Base-by-base conservation (phyloP, 92 coral and sea anemone genomes). In the Paragorgia papillata region DNA sequence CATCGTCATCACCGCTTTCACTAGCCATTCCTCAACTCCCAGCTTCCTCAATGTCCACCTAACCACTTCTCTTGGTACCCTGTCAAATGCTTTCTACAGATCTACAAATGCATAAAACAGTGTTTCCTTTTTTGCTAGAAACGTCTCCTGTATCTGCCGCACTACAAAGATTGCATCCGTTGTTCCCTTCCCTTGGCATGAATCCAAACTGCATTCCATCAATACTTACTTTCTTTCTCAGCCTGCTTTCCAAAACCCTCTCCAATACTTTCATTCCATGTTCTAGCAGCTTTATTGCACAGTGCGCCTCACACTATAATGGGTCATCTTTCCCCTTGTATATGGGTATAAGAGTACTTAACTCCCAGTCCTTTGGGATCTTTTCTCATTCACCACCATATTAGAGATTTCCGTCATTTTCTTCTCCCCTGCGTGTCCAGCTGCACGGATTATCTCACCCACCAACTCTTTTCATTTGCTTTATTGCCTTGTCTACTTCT, bases 71-170 rank as follows among this genome's bases (percentile, higher is more conserved):
- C 58, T 51, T 51, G 58, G 58, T 22, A 51, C n/a, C 58, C 58
- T 51, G n/a, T 51, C 58, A 51, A 51, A 51, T 51, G 58, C 58
- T 17, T 51, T 51, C 58, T 4, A 6, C 58, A 51, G 58, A 22
- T 51, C 58, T 5, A 51, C 26, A 51, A 51, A 51, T 22, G 26
- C 58, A 17, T 50, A 26, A 19, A 8, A 73, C 48, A 73, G 48
- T 30, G 33, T 1, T 57, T 69, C 56, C 55, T 46, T 26, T 39
- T 21, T 80, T 46, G 29, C 85, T 25, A 73, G 39, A 62, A 17
- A 59, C 62, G 69, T 70, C 26, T 22, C 58, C 58, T 5, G 58
- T 5, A 51, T 51, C 58, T 51, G 58, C n/a, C 58, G 20, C 5
- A 51, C 58, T 5, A n/a, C 26, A 51, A 51, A 51, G 4, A 51